Conservation (phyloP, 2,797 vertebrate species). For the Vireo griseus region DNA sequence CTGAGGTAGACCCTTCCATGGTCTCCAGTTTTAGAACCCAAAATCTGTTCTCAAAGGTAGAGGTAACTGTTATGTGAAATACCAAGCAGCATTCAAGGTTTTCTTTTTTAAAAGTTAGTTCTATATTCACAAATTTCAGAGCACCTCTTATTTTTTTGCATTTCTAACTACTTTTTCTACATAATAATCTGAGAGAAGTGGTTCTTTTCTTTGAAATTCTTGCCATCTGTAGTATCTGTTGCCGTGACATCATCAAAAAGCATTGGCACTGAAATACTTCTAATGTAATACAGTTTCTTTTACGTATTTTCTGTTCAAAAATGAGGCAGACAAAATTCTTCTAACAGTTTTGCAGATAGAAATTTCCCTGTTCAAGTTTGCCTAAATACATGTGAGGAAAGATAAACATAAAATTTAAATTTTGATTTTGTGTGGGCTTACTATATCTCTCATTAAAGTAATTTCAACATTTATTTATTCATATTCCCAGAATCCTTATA, state of each 20-base stretch:
- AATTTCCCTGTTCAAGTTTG: not conserved
- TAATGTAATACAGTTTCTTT: too few species aligned
- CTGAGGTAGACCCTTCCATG: not conserved
- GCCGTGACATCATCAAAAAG: too few species aligned
- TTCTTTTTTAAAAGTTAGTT: not conserved
- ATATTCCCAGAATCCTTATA: not conserved
- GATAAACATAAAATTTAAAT: constrained; percentile 10
- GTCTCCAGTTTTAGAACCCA: not conserved
- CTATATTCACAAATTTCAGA: not conserved
- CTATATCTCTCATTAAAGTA: not conserved
- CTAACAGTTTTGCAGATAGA: not conserved
- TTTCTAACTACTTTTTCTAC: not conserved
- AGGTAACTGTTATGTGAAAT: not conserved
- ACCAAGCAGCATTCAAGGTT: not conserved
- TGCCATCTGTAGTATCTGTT: not conserved
- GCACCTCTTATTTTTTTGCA: not conserved
- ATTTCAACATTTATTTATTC: constrained; percentile 4
- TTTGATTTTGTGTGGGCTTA: not conserved
- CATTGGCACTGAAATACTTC: too few species aligned
- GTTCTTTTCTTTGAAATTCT: not conserved
- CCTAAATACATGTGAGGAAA: not conserved
- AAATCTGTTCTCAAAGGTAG: not conserved
- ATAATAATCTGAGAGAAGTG: not conserved
- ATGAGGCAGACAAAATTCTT: not conserved
- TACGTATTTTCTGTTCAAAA: too few species aligned